Base-by-base conservation (phyloP, 2,888 invertebrate species). In the Harmothoe impar region DNA sequence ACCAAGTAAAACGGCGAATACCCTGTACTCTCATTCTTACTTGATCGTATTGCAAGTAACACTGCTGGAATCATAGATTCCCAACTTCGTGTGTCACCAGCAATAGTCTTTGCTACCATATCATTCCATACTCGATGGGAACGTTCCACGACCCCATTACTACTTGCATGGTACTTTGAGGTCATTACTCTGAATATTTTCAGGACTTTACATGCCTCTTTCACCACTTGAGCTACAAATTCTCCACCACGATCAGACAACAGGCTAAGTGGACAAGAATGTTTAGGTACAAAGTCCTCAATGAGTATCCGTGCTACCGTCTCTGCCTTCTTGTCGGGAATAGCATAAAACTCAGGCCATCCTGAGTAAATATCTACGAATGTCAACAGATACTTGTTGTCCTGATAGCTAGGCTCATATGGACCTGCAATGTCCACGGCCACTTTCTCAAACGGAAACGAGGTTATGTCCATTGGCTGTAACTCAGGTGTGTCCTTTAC, bases 251-350 rank as follows among this genome's bases (percentile, higher is more conserved):
- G 3, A n/a, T 62, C 62, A n/a, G 12, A 12, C 3, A 62, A 15
- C 62, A 62, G n/a, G 7, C 1, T n/a, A 20, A 62, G 62, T 62
- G 62, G 62, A 20, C 62, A 62, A 15, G 62, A n/a, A n/a, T 62
- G 62, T 5, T 3, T 62, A 12, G n/a, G 62, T 12, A 62, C 15
- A n/a, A 62, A 62, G 20, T 62, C 3, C 0, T 62, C 62, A 1
- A 62, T 5, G 7, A 62, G 62, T 5, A 3, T n/a, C n/a, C 20
- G 20, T 3, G 62, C 62, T n/a, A 62, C 62, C 62, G n/a, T 62
- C 62, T 62, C 62, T n/a, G 62, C 62, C 15, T 20, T 62, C 62
- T 62, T 62, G 62, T 62, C 62, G 20, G 62, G 62, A n/a, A 62
- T n/a, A 62, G 62, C 12, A 20, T 62, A 62, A 3, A 62, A 62